phyloP scores from a whole-genome alignment of 2,113 vertebrate species.

The Gambusia affinis region DNA sequence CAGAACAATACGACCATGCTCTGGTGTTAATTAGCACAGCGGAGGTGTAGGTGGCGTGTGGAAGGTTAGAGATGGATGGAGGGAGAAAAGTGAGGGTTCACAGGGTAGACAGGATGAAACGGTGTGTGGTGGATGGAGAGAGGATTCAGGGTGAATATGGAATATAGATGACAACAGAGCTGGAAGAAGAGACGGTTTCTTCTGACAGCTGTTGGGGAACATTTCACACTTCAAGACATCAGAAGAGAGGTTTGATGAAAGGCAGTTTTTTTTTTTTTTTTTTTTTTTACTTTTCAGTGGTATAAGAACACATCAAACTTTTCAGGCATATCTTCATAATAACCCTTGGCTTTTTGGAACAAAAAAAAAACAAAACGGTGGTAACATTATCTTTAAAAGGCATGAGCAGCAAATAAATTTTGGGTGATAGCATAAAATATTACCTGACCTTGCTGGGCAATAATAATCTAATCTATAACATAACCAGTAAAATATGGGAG shows the following conservation, averaged over 20 bases:
- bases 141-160: slow-evolving; percentile 29
- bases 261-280: slow-evolving; percentile 9
- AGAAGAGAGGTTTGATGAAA: slow-evolving; percentile 3
- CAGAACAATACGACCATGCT: slow-evolving; percentile 53
- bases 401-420: slow-evolving; percentile 56
- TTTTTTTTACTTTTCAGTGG: slow-evolving; percentile 8
- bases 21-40: slow-evolving; percentile 72
- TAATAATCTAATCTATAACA: slow-evolving; percentile 40
- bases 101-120: slow-evolving; percentile 32
- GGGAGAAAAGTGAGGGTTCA: slow-evolving; percentile 22
- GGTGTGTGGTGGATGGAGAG: slow-evolving; percentile 8
- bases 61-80: slow-evolving; percentile 55
- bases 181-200: slow-evolving; percentile 22
- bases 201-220: slow-evolving; percentile 42
- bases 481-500: slow-evolving; percentile 56
- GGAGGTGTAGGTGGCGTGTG: slow-evolving; percentile 56
- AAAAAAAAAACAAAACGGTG: slow-evolving; percentile 31
- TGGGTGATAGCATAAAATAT: slow-evolving; percentile 57
- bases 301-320: not conserved
- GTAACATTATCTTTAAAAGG: slow-evolving; percentile 50
- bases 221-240: slow-evolving; percentile 22
- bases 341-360: slow-evolving; percentile 26
- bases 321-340: slow-evolving; percentile 9
- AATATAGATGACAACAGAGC: slow-evolving; percentile 52
- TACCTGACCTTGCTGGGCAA: slow-evolving; percentile 47